phyloP scores from a whole-genome alignment of 2,888 invertebrate species.

The Raillietiella orientalis region DNA sequence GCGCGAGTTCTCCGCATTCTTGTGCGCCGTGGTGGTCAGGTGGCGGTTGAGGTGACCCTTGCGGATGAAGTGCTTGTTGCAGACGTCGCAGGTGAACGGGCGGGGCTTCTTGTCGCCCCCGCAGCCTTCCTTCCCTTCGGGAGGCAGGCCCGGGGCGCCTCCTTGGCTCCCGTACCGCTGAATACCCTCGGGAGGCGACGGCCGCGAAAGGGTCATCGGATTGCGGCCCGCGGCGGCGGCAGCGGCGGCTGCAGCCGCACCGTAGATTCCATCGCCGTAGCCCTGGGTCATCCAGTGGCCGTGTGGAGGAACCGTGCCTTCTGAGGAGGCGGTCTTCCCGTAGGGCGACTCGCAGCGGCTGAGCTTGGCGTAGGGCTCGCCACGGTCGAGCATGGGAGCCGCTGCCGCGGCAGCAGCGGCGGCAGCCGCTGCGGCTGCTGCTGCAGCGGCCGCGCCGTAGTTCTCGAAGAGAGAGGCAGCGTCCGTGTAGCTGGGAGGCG shows the following conservation, averaged over 20 bases:
- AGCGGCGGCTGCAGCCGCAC: neutral
- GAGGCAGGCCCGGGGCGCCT: neutral
- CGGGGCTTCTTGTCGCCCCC: neutral
- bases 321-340: no score
- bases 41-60: conserved; percentile 2
- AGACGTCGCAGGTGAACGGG: conserved; percentile 1
- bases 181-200: neutral
- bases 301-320: neutral
- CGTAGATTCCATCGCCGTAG: neutral
- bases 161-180: neutral
- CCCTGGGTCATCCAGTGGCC: neutral
- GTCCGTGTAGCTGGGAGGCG: no score
- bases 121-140: neutral
- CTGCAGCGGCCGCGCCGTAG: no score
- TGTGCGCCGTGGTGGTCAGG: neutral
- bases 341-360: no score
- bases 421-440: no score
- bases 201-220: no score
- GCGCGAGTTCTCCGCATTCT: no score
- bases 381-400: no score
- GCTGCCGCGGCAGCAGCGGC: no score
- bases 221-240: neutral
- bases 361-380: no score
- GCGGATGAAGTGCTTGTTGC: conserved; percentile 2
- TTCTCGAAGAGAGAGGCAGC: no score